Evolutionary conservation across 2,797 vertebrate species (phyloP).

Genomic region (Mallotus villosus): DNA sequence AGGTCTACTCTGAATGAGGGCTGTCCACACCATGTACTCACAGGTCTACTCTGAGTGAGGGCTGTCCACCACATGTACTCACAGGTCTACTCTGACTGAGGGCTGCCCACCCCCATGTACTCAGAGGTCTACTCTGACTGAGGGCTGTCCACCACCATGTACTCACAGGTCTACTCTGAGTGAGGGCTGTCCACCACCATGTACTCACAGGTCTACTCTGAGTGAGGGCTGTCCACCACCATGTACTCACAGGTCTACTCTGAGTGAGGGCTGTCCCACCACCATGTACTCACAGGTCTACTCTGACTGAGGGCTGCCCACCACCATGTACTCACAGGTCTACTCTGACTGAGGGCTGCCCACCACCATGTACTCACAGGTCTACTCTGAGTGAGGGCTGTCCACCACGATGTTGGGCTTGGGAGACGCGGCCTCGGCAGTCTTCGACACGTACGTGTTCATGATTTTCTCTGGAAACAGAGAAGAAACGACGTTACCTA

Average conservation of each 20-base stretch:
- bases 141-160: conserved; percentile 84
- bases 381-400: conserved; percentile 83
- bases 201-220: conserved; percentile 73
- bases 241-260: conserved; percentile 53
- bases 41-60: conserved; percentile 79
- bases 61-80: conserved; percentile 82
- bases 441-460: conserved; percentile 84
- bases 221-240: conserved; percentile 84
- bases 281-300: too few relatives aligned
- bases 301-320: too few relatives aligned
- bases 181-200: conserved; percentile 85
- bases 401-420: conserved; percentile 85
- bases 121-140: conserved; percentile 76
- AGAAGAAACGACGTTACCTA: conserved; percentile 16
- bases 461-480: conserved; percentile 83
- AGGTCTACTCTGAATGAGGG: too few relatives aligned
- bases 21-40: too few relatives aligned
- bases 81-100: conserved; percentile 78
- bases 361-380: too few relatives aligned
- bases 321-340: conserved; percentile 14
- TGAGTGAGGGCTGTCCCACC: too few relatives aligned
- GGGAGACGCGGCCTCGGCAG: conserved; percentile 69
- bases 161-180: conserved; percentile 73
- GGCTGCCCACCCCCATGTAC: conserved; percentile 84
- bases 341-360: conserved; percentile 84